phyloP scores from a whole-genome alignment of 2,113 vertebrate species.

The Anguilla rostrata region DNA sequence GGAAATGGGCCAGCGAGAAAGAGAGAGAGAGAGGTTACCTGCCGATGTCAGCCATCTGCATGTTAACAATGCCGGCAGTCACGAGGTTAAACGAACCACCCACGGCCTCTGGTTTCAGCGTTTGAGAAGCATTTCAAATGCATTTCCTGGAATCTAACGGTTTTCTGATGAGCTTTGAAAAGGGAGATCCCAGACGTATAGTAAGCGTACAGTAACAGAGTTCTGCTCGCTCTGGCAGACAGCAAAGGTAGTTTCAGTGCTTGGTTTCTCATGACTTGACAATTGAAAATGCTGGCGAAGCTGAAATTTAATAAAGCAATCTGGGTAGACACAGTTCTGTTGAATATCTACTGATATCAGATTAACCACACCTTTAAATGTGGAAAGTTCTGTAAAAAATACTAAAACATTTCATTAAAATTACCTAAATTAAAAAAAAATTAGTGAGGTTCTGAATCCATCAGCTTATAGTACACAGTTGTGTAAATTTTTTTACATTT shows the following conservation, averaged over 20 bases:
- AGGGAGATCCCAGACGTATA: slow-evolving; percentile 18
- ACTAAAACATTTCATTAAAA: not conserved
- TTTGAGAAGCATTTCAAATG: slow-evolving; percentile 10
- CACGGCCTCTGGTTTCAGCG: slow-evolving; percentile 7
- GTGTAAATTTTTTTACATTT: not conserved
- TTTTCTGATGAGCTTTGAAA: slow-evolving; percentile 25
- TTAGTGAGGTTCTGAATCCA: too few species aligned
- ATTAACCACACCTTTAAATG: too few species aligned
- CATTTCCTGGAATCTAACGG: slow-evolving; percentile 40
- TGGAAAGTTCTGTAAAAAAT: too few species aligned
- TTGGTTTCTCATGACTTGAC: not conserved
- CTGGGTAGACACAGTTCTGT: too few species aligned
- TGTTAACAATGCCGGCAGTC: not conserved
- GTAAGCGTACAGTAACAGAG: not conserved
- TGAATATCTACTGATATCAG: too few species aligned
- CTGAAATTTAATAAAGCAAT: not conserved
- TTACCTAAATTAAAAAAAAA: not conserved
- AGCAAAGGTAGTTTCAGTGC: not conserved
- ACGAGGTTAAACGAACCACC: not conserved
- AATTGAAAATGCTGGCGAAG: not conserved
- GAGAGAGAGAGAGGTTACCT: slow-evolving; percentile 5
- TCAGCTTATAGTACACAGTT: not conserved
- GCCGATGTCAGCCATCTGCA: not conserved
- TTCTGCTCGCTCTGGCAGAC: too few species aligned
- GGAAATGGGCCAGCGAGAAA: not conserved